phyloP scores from a whole-genome alignment of 2,113 vertebrate genomes.

The Oplegnathus fasciatus region DNA sequence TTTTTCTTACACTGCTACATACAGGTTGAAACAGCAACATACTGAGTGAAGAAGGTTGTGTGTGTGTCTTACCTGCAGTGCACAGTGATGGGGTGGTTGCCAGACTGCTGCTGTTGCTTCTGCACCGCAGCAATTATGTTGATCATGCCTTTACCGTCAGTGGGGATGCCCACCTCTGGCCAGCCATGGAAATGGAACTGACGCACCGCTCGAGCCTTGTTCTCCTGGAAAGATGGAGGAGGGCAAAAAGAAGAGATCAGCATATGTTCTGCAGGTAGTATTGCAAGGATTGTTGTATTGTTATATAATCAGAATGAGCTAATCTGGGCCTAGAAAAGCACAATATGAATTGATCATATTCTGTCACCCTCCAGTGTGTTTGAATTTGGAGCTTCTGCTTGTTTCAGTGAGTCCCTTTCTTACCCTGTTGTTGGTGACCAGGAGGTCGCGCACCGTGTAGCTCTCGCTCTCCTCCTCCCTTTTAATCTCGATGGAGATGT shows the following conservation, averaged over 20 bases:
- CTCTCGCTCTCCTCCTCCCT: conserved; percentile 97
- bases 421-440: conserved; percentile 97
- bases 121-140: conserved; percentile 97
- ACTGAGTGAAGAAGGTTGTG: not conserved
- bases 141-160: conserved; percentile 98
- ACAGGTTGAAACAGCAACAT: not conserved
- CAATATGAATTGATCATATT: not conserved
- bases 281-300: not conserved
- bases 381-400: not conserved
- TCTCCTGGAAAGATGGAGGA: conserved; percentile 87
- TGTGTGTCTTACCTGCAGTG: conserved; percentile 92
- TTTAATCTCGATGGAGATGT: conserved; percentile 96
- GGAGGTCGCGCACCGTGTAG: conserved; percentile 95
- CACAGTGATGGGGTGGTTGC: conserved; percentile 98
- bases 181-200: conserved; percentile 99
- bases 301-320: not conserved
- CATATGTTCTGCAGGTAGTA: not conserved
- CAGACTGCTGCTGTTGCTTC: conserved; percentile 98
- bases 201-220: conserved; percentile 94
- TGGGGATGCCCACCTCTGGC: conserved; percentile 98
- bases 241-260: not conserved
- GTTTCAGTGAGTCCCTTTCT: conserved; percentile 49
- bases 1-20: not conserved
- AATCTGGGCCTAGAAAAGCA: not conserved
- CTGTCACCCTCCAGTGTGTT: not conserved